Base-by-base conservation (phyloP, 2,113 vertebrate genomes). In the Brachyistius frenatus region DNA sequence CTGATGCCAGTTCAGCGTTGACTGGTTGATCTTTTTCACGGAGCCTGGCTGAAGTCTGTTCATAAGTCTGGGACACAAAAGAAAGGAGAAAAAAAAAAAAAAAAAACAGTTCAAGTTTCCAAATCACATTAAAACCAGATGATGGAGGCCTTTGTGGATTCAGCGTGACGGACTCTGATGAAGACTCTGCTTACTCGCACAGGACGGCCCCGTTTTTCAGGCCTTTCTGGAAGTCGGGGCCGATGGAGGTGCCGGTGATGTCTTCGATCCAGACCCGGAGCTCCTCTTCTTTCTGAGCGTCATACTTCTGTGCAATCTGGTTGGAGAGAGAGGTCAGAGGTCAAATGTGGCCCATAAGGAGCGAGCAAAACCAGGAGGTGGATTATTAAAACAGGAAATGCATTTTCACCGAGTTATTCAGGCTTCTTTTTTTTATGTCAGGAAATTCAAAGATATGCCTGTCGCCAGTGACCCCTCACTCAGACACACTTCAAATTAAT, bases 261-360 rank as follows among this genome's bases (percentile, higher is more conserved):
- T 93, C 96, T 76, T 98, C 96, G 0, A 99, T 99, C 97, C 98
- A 99, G 4, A 91, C 57, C 67, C 96, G 91, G 67, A 99, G 94
- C 84, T 99, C 97, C 0, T 93, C 95, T 82, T 99, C 98, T 70
- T 95, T 98, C 91, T 97, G 96, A 0, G 84, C 80, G 83, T 99
- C 97, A 0, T 99, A 99, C 64, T 99, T 99, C 92, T 96, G 96
- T 50, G 95, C 96, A 0, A 99, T 97, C 98, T 99, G 91, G 41
- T 50, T 23, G 35, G 50, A 44, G 2, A 37, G 15, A 83, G 16
- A 65, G 53, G 23, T 23, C n/a, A 81, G 35, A 64, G 64, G 65
- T 70, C 30, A 78, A 54, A 14, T 41, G 57, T 75, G 63, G 23
- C 23, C 23, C 23, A 23, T 23, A 23, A 23, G 23, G 23, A 23